Percentiles rank a stretch among this genome's conserved stretches.
phyloP scores from a whole-genome alignment of 2,888 invertebrate genomes.

The Machimus atricapillus region DNA sequence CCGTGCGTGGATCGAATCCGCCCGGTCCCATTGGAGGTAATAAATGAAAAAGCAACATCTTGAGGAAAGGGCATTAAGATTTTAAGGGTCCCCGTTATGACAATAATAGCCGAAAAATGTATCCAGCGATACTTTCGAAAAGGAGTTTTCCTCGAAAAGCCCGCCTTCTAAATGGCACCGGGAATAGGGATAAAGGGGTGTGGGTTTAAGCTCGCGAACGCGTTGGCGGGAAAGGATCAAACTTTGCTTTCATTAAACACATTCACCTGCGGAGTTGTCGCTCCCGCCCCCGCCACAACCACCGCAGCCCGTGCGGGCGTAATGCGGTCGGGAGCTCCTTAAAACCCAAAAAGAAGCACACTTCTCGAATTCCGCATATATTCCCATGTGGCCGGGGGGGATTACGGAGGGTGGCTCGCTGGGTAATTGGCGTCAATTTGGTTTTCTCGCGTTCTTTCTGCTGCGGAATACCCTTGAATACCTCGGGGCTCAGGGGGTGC shows the following conservation, averaged over 20 bases:
- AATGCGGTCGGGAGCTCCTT: constrained; percentile 5
- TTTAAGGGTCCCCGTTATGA: constrained; percentile 23
- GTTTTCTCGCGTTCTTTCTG: constrained; percentile 57
- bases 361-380: constrained; percentile 22
- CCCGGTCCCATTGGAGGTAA: constrained; percentile 5
- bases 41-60: constrained; percentile 38
- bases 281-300: neutral
- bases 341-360: constrained; percentile 32
- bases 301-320: neutral
- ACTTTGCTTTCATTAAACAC: constrained; percentile 33
- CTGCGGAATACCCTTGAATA: constrained; percentile 7
- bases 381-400: constrained; percentile 46
- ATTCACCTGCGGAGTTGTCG: neutral
- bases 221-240: constrained; percentile 25
- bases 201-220: neutral
- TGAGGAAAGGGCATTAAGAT: constrained; percentile 18
- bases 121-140: neutral
- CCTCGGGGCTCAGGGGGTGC: neutral
- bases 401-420: constrained; percentile 53
- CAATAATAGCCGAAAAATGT: constrained; percentile 28
- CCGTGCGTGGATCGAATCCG: constrained; percentile 10
- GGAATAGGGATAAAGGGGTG: neutral
- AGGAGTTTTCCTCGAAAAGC: neutral
- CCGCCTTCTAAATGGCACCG: constrained; percentile 4
- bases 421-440: constrained; percentile 64